phyloP scores from a whole-genome alignment of 2,113 vertebrate genomes.

The Meriones unguiculatus region DNA sequence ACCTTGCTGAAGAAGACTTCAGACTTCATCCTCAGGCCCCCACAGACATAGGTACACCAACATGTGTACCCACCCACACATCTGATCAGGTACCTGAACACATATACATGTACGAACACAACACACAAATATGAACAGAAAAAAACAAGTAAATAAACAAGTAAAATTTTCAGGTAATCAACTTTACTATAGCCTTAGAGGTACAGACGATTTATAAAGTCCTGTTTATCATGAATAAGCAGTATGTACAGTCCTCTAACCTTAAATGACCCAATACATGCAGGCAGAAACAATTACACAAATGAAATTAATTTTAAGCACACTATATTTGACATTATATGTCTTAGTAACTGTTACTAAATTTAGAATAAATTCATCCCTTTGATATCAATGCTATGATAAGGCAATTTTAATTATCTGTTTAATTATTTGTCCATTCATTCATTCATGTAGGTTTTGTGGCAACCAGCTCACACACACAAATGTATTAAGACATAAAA shows the following conservation, averaged over 20 bases:
- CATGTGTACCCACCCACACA: too few relatives aligned
- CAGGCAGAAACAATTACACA: not conserved
- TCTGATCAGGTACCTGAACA: not conserved
- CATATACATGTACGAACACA: not conserved
- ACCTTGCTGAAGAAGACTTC: not conserved
- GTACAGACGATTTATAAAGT: not conserved
- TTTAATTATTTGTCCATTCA: not conserved
- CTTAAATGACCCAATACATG: not conserved
- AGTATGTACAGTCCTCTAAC: not conserved
- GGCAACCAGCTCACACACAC: accelerated
- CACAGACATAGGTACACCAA: not conserved
- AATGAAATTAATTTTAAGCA: not conserved
- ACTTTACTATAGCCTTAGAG: not conserved
- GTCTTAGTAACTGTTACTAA: not conserved
- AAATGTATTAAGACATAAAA: not conserved
- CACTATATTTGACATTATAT: not conserved
- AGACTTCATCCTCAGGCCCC: not conserved
- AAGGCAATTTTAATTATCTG: not conserved
- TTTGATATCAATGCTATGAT: not conserved
- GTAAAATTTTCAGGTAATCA: not conserved
- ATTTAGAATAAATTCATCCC: not conserved
- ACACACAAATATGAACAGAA: not conserved
- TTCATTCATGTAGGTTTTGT: not conserved
- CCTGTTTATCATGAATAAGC: not conserved
- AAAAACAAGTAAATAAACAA: not conserved